phyloP scores from a whole-genome alignment of 1,140 invertebrate genomes.

The Drosophila kikkawai region DNA sequence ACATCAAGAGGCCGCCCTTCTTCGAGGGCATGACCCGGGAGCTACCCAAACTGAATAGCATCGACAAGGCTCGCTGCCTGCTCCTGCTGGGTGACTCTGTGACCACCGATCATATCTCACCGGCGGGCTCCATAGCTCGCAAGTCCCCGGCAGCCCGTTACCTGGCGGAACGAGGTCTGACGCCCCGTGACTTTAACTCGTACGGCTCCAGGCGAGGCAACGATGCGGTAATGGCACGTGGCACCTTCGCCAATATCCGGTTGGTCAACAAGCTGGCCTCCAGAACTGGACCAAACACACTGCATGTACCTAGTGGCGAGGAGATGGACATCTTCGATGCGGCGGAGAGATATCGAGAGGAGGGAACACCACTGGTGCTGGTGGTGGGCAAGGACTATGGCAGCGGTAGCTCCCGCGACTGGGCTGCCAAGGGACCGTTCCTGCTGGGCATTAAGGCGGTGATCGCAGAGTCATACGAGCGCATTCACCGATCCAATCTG shows the following conservation, averaged over 20 bases:
- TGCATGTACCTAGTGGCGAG: slow-evolving; percentile 36
- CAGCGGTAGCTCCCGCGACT: slow-evolving; percentile 50
- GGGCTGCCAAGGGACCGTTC: slow-evolving; percentile 54
- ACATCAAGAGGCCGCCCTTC: slow-evolving; percentile 98
- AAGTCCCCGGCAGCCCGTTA: slow-evolving; percentile 97
- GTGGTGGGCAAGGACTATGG: slow-evolving; percentile 57
- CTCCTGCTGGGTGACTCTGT: slow-evolving; percentile 97
- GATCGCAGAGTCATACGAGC: slow-evolving; percentile 49
- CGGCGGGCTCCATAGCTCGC: slow-evolving; percentile 97
- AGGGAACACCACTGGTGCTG: slow-evolving; percentile 43
- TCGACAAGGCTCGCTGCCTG: slow-evolving; percentile 91
- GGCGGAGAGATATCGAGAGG: slow-evolving; percentile 28
- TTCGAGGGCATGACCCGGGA: slow-evolving; percentile 93
- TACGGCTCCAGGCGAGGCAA: slow-evolving; percentile 98
- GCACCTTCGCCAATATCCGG: slow-evolving; percentile 55
- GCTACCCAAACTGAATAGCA: slow-evolving; percentile 86
- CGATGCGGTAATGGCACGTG: slow-evolving; percentile 95
- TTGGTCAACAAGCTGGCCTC: slow-evolving; percentile 29
- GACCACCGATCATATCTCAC: slow-evolving; percentile 99
- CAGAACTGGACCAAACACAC: slow-evolving; percentile 12
- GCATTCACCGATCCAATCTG: slow-evolving; percentile 58
- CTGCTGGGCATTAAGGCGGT: slow-evolving; percentile 52
- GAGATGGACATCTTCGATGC: slow-evolving; percentile 51
- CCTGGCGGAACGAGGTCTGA: slow-evolving; percentile 91
- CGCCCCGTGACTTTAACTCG: slow-evolving; percentile 98